Evolutionary conservation across 1,140 invertebrate species (phyloP).

Genomic region (Paraescarpia echinospica): DNA sequence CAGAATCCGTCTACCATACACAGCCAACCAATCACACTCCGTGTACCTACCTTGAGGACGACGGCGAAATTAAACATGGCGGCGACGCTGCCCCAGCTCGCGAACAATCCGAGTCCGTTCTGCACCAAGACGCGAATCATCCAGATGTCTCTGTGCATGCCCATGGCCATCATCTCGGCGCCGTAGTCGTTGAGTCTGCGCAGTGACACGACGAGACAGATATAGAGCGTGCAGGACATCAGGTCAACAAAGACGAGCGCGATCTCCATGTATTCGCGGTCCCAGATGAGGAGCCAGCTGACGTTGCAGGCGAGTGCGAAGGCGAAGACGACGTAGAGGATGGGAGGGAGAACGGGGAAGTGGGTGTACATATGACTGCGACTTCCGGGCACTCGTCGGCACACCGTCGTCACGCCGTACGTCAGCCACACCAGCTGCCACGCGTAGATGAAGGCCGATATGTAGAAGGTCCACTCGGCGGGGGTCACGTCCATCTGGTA

Average conservation of each 20-base stretch:
- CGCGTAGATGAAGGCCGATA: slow-evolving; percentile 23
- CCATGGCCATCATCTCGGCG: not conserved
- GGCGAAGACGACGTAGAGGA: slow-evolving; percentile 29
- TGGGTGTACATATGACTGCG: slow-evolving; percentile 10
- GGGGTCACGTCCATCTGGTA: slow-evolving; percentile 27
- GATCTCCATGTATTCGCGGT: slow-evolving; percentile 38
- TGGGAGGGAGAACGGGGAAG: slow-evolving; percentile 26
- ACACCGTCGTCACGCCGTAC: slow-evolving; percentile 24
- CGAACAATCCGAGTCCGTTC: slow-evolving; percentile 53
- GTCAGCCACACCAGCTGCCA: slow-evolving; percentile 28
- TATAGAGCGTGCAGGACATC: slow-evolving; percentile 39
- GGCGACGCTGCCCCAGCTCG: slow-evolving; percentile 49
- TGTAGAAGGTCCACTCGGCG: slow-evolving; percentile 28
- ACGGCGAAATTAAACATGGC: slow-evolving; percentile 46
- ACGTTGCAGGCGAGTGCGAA: slow-evolving; percentile 37
- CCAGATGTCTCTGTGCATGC: slow-evolving; percentile 31
- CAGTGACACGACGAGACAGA: slow-evolving; percentile 35
- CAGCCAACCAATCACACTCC: slow-evolving; percentile 32
- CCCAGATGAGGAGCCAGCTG: slow-evolving; percentile 49
- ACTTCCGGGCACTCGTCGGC: not conserved
- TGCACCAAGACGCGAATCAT: slow-evolving; percentile 47
- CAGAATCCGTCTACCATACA: too few relatives aligned
- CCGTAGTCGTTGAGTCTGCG: slow-evolving; percentile 26
- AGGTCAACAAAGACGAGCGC: slow-evolving; percentile 30
- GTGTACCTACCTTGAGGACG: slow-evolving; percentile 32